Percentiles rank a stretch among this genome's conserved stretches.
Conservation (phyloP, 1,140 invertebrate species). For the Zaprionus camerounensis region DNA sequence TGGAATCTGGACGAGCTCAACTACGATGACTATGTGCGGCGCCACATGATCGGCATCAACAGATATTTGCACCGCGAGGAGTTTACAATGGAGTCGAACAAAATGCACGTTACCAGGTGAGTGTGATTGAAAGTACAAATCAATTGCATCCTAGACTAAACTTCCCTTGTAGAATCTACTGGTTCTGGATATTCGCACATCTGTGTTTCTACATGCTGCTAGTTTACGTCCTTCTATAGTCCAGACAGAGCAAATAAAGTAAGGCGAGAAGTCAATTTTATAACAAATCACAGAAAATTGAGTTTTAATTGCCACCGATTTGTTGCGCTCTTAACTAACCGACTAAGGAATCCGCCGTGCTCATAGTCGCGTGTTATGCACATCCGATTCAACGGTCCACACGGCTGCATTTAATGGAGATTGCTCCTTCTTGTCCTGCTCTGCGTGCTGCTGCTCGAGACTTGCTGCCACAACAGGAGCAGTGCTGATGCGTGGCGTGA, state of each 20-base stretch:
- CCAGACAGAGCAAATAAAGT: neutral
- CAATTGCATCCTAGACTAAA: neutral
- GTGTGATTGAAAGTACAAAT: neutral
- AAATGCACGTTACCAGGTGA: constrained; percentile 87
- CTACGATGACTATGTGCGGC: constrained; percentile 89
- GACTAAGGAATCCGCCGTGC: neutral
- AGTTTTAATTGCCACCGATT: constrained; percentile 44
- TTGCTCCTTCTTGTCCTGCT: constrained; percentile 62
- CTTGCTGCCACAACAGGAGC: constrained; percentile 29
- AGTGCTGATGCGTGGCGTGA: constrained; percentile 60
- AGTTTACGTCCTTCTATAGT: constrained; percentile 54
- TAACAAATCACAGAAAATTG: constrained; percentile 70
- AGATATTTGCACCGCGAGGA: constrained; percentile 91
- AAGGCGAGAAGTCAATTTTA: neutral
- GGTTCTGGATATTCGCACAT: constrained; percentile 70
- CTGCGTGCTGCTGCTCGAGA: constrained; percentile 28
- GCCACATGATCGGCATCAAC: constrained; percentile 92
- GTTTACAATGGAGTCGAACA: constrained; percentile 87
- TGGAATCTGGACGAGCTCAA: constrained; percentile 85
- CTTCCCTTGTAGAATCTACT: constrained; percentile 56
- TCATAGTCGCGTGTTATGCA: constrained; percentile 73
- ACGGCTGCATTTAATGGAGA: constrained; percentile 68
- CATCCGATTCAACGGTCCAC: constrained; percentile 75
- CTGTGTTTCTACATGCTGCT: constrained; percentile 53
- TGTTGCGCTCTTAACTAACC: constrained; percentile 23